A percentile compares a stretch with the other conserved stretches of the same genome.
These are phyloP conservation scores for Drosophila navojoa DNA, from an alignment of 1,140 invertebrate genomes.

Conservation along the genomic window DNA sequence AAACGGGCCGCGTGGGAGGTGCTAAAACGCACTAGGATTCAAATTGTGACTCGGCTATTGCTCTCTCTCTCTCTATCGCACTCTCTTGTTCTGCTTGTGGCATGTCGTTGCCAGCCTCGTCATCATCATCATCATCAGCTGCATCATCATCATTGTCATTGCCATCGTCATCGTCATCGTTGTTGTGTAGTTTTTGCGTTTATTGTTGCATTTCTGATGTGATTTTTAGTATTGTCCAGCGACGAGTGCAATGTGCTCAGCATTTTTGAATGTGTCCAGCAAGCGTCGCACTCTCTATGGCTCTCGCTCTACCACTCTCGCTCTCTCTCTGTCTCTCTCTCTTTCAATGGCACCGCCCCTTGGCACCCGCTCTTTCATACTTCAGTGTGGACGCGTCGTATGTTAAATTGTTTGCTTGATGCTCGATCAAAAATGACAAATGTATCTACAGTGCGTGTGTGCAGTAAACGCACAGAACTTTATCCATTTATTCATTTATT, in stretches of 20 bases:
- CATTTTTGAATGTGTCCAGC: conserved; percentile 74
- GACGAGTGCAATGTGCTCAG: conserved; percentile 79
- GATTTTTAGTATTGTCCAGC: conserved; percentile 82
- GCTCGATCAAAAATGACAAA: conserved; percentile 83
- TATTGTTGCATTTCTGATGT: conserved; percentile 83
- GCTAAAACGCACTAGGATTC: conserved; percentile 25
- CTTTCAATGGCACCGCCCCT: too few species aligned
- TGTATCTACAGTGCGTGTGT: conserved; percentile 62
- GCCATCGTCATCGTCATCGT: conserved; percentile 40
- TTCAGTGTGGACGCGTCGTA: conserved; percentile 28
- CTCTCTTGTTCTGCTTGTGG: conserved; percentile 21
- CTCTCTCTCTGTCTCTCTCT: neutral
- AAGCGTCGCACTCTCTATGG: neutral
- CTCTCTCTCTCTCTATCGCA: conserved; percentile 4
- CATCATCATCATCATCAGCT: conserved; percentile 54
- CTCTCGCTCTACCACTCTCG: neutral
- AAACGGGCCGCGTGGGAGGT: conserved; percentile 27
- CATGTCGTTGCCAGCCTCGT: conserved; percentile 59
- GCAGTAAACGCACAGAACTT: conserved; percentile 11
- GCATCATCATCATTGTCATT: conserved; percentile 39
- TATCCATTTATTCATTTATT: neutral
- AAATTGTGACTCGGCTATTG: conserved; percentile 34
- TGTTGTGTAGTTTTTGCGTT: conserved; percentile 78
- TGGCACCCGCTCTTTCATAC: conserved; percentile 1
- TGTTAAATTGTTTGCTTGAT: conserved; percentile 83